These are phyloP conservation scores for Trichogramma dendrolimi DNA, from an alignment of 2,888 invertebrate genomes.

Conservation along the genomic window DNA sequence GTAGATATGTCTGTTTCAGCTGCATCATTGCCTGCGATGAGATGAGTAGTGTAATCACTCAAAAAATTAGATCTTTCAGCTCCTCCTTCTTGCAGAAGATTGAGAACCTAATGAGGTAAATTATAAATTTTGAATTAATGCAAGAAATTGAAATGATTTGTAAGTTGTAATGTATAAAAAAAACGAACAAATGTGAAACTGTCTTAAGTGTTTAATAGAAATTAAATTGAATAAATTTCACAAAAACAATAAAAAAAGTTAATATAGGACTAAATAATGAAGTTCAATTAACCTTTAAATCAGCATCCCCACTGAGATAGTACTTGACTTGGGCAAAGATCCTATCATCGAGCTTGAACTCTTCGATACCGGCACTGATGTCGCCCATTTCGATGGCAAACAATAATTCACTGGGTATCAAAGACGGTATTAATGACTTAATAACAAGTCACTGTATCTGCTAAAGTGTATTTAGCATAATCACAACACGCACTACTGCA, in stretches of 20 bases:
- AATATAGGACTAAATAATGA: neutral
- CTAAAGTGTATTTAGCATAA: too few species aligned
- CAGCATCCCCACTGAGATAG: conserved; percentile 70
- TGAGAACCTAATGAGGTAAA: conserved; percentile 62
- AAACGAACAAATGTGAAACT: neutral
- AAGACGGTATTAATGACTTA: too few species aligned
- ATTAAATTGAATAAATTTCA: conserved; percentile 14
- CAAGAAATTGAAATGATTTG: neutral
- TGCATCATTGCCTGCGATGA: conserved; percentile 81
- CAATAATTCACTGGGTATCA: neutral
- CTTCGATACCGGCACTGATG: conserved; percentile 51
- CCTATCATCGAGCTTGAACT: conserved; percentile 55
- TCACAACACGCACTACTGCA: too few species aligned
- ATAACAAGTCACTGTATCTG: too few species aligned
- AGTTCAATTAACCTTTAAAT: conserved; percentile 43
- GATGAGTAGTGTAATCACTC: conserved; percentile 87
- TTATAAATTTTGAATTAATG: neutral
- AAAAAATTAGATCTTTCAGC: conserved; percentile 84
- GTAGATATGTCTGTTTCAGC: conserved; percentile 83
- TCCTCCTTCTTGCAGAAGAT: conserved; percentile 77
- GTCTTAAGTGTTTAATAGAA: conserved; percentile 2
- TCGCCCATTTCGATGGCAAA: conserved; percentile 48
- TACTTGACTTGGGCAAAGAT: conserved; percentile 82
- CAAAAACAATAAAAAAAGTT: conserved; percentile 16
- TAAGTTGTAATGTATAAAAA: neutral